Evolutionary conservation across 2,888 invertebrate genomes (phyloP).

Genomic region (Diarsia mendica): DNA sequence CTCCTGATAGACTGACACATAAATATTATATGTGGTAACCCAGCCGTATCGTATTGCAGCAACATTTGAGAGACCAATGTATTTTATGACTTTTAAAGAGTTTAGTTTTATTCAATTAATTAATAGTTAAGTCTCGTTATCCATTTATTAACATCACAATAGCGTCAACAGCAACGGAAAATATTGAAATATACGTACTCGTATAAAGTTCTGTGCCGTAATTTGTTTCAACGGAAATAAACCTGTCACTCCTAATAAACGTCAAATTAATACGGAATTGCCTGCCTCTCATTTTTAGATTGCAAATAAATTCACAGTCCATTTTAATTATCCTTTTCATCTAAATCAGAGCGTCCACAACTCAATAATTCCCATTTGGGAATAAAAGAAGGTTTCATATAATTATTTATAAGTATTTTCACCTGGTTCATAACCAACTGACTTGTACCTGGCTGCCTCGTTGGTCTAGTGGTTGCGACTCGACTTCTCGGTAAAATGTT

Average conservation of each 20-base stretch:
- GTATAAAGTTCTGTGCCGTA: not conserved
- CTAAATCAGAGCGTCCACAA: conserved; percentile 7
- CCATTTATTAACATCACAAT: not conserved
- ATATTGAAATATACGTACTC: not conserved
- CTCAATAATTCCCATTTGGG: not conserved
- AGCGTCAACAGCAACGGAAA: not conserved
- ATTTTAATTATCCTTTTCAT: conserved; percentile 12
- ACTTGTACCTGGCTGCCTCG: no score
- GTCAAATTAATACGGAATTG: conserved; percentile 1
- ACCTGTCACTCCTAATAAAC: conserved; percentile 16
- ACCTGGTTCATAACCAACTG: no score
- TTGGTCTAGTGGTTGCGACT: no score
- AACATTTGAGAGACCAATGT: not conserved
- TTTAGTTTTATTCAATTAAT: not conserved
- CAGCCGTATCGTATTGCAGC: not conserved
- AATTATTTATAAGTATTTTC: not conserved
- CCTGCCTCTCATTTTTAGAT: not conserved
- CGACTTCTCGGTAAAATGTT: no score
- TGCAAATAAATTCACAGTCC: not conserved
- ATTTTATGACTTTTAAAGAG: not conserved
- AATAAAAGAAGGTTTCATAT: conserved; percentile 18
- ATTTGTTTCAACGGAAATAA: not conserved
- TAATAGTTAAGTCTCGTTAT: not conserved
- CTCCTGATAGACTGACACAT: not conserved
- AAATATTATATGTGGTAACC: not conserved